A percentile compares a stretch with the other conserved stretches of the same genome.
phyloP scores from a whole-genome alignment of 2,797 vertebrate genomes.

The Sciaenops ocellatus region DNA sequence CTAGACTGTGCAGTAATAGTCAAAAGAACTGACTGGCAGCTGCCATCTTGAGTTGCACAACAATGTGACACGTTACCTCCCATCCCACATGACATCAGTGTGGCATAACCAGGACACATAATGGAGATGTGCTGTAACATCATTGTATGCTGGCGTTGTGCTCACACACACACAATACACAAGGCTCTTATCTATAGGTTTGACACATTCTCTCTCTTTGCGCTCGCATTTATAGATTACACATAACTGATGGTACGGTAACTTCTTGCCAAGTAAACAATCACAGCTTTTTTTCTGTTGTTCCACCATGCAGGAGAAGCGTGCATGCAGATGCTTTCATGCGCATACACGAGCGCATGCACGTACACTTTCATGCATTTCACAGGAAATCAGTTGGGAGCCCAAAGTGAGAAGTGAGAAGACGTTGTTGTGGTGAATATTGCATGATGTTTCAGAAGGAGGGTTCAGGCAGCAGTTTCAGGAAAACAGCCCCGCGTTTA shows the following conservation, averaged over 20 bases:
- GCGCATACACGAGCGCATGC: background rate
- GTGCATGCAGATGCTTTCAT: background rate
- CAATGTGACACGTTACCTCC: slow-evolving; percentile 12
- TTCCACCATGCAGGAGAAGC: slow-evolving; percentile 22
- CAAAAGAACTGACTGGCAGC: slow-evolving; percentile 13
- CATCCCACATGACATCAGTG: slow-evolving; percentile 17
- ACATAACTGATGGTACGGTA: background rate
- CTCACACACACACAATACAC: background rate
- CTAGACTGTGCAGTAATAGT: background rate
- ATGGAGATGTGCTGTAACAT: slow-evolving; percentile 36
- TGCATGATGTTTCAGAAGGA: slow-evolving; percentile 69
- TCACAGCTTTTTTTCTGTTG: slow-evolving; percentile 42
- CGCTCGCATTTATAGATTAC: background rate
- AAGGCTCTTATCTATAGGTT: too few relatives aligned
- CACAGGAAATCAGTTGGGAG: slow-evolving; percentile 53
- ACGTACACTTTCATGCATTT: slow-evolving; percentile 37
- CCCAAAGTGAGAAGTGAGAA: slow-evolving; percentile 65
- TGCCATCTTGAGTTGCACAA: background rate
- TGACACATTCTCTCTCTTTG: background rate
- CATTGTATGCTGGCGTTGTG: background rate
- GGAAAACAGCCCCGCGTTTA: slow-evolving; percentile 54
- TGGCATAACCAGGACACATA: slow-evolving; percentile 20
- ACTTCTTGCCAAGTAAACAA: slow-evolving; percentile 32
- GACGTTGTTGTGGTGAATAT: slow-evolving; percentile 73
- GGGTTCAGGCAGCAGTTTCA: slow-evolving; percentile 48